Evolutionary conservation across 2,888 invertebrate genomes (phyloP), one percentile per base, ranked within the genome.

Genomic region (Seladonia tumulorum): DNA sequence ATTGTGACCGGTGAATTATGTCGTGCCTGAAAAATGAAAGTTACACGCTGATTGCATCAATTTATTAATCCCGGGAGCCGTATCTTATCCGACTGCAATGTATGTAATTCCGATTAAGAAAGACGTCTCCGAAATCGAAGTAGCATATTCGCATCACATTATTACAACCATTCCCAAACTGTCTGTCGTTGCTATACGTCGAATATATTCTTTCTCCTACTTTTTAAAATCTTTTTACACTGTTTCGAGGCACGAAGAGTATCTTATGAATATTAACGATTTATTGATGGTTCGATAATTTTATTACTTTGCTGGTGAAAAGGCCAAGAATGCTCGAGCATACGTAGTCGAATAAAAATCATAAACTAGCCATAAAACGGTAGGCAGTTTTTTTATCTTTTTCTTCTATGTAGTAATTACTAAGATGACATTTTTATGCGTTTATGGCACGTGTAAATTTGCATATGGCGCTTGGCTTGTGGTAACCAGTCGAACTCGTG

Each of bases 1-100:
- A 87, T 73, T 91, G 92, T 1, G 93, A 93, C 79, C 91, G 90
- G 0, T 93, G 90, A 49, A 93, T 89, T 60, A 93, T 90, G n/a
- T 94, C 93, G 25, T 93, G 89, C 45, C 94, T 94, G 89, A 60
- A 81, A 63, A 88, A 68, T 42, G 18, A 77, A 75, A 49, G 70
- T 63, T 18, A 49, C 16, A 47, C 8, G 5, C 39, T 22, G 2
- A 74, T 42, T 25, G 14, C 22, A 18, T 39, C 18, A 25, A 18
- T 68, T 70, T 39, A 35, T 49, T 49, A 10, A 68, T 49, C 1
- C 22, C 4, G 16, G 16, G 29, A 25, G 47, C 35, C 22, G 5
- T 39, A 22, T 39, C 22, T 68, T 22, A 12, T 22, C n/a, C 1
- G 12, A n/a, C n/a, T 12, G 57, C 10, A 57, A 57, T n/a, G 57